Conservation (phyloP, 2,113 vertebrate species). For the Cercopithecus mona region DNA sequence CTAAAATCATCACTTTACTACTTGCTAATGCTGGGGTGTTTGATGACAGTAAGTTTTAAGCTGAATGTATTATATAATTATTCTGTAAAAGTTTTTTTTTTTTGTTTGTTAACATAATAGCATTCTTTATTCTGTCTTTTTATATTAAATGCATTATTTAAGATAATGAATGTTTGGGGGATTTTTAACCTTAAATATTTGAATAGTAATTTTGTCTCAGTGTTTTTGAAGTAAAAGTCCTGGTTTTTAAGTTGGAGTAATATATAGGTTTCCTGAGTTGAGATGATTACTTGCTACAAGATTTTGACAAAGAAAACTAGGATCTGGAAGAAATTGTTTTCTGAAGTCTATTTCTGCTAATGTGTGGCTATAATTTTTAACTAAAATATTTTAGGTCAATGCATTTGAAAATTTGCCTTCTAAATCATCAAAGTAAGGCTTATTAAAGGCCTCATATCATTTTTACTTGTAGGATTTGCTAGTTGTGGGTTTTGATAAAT, state of each 20-base stretch:
- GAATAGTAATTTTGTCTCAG: background rate
- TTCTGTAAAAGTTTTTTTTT: background rate
- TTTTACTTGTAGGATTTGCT: background rate
- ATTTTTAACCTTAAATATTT: constrained; percentile 5
- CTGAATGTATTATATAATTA: background rate
- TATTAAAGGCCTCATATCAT: constrained; percentile 23
- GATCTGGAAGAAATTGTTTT: constrained; percentile 3
- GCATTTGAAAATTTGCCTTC: background rate
- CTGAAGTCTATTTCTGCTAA: background rate
- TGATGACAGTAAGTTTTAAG: constrained; percentile 94
- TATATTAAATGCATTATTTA: constrained; percentile 13
- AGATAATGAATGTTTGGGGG: background rate
- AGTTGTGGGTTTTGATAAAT: background rate
- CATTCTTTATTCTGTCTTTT: constrained; percentile 26
- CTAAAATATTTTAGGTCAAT: background rate
- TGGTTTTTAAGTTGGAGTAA: constrained; percentile 12
- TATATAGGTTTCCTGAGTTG: background rate
- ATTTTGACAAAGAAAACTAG: constrained; percentile 20
- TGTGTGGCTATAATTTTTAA: background rate
- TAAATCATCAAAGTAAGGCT: constrained; percentile 42
- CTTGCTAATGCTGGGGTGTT: constrained; percentile 98
- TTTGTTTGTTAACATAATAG: background rate
- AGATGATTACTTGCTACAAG: constrained; percentile 19
- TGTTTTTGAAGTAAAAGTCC: constrained; percentile 19
- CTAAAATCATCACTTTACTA: constrained; percentile 98